Conservation (phyloP, 1,140 invertebrate species). For the Penaeus indicus region DNA sequence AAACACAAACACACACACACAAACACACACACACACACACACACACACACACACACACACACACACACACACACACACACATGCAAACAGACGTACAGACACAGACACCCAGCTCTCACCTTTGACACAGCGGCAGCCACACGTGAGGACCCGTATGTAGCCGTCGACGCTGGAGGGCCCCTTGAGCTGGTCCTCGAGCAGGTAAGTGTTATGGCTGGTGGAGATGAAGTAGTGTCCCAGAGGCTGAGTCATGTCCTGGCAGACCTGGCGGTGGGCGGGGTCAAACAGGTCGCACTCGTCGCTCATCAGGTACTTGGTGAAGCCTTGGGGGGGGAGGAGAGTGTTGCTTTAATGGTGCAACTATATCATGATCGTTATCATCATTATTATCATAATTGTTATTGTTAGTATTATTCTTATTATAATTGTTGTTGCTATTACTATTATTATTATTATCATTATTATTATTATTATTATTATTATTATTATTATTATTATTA, state of each 20-base stretch:
- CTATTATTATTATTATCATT: too few relatives aligned
- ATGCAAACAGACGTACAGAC: neutral
- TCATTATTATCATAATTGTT: too few relatives aligned
- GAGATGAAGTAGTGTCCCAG: constrained; percentile 77
- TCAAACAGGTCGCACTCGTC: constrained; percentile 76
- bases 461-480: too few relatives aligned
- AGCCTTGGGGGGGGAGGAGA: constrained; percentile 71
- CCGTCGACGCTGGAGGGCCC: constrained; percentile 74
- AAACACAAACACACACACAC: neutral
- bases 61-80: neutral
- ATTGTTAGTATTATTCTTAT: too few relatives aligned
- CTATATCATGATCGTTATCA: too few relatives aligned
- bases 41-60: constrained; percentile 27
- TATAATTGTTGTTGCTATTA: too few relatives aligned
- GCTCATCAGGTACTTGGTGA: constrained; percentile 76
- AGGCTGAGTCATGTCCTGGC: constrained; percentile 77
- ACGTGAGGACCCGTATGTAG: constrained; percentile 70
- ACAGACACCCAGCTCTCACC: constrained; percentile 16
- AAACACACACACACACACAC: constrained; percentile 8
- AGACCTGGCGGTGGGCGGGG: constrained; percentile 72
- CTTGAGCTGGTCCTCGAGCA: constrained; percentile 74
- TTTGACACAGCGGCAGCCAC: constrained; percentile 72
- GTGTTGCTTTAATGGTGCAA: neutral
- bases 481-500: too few relatives aligned
- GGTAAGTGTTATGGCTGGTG: constrained; percentile 77